Conservation (phyloP, 1,140 invertebrate species). For the Drosophila albomicans region DNA sequence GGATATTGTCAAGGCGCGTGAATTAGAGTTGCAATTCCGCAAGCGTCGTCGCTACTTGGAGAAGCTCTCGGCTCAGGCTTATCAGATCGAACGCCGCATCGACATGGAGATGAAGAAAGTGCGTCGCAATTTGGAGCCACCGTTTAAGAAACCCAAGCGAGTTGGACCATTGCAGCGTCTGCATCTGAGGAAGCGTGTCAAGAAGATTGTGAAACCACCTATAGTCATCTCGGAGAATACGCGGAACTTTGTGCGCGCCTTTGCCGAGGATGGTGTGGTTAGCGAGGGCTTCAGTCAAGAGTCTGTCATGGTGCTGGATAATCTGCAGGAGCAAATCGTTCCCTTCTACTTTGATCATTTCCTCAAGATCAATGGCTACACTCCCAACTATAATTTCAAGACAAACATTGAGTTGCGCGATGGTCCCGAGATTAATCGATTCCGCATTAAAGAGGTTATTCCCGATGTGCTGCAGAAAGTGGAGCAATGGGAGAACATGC, state of each 20-base stretch:
- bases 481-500: constrained; percentile 59
- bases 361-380: constrained; percentile 79
- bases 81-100: constrained; percentile 73
- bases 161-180: constrained; percentile 62
- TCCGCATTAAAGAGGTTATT: constrained; percentile 62
- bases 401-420: constrained; percentile 77
- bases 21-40: constrained; percentile 57
- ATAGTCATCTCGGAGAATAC: constrained; percentile 66
- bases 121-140: constrained; percentile 72
- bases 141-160: constrained; percentile 62
- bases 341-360: constrained; percentile 84
- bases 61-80: constrained; percentile 71
- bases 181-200: constrained; percentile 52
- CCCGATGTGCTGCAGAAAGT: constrained; percentile 68
- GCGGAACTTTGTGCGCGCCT: constrained; percentile 72
- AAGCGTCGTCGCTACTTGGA: constrained; percentile 57
- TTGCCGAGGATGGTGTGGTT: constrained; percentile 64
- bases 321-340: constrained; percentile 76
- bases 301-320: constrained; percentile 59
- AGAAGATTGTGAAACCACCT: constrained; percentile 28
- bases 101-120: constrained; percentile 79
- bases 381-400: constrained; percentile 82
- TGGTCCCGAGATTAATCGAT: constrained; percentile 65
- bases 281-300: constrained; percentile 50
- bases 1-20: constrained; percentile 56